Evolutionary conservation across 2,797 vertebrate genomes (phyloP).

Genomic region (Triplophysa yarkandensis): DNA sequence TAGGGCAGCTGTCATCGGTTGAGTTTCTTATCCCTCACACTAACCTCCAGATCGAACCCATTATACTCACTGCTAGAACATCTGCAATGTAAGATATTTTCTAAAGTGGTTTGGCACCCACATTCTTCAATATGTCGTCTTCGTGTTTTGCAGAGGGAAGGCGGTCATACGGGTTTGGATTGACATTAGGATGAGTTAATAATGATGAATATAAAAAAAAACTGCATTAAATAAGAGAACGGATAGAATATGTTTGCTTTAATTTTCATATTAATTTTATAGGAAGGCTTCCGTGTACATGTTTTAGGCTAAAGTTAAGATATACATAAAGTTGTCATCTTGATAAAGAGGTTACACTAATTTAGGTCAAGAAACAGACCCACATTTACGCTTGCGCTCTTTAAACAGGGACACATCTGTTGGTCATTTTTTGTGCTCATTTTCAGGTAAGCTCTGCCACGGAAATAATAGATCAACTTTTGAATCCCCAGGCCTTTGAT

Average conservation of each 20-base stretch:
- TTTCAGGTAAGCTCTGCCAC: constrained; percentile 43
- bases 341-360: background rate
- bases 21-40: constrained; percentile 30
- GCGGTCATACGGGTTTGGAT: no score
- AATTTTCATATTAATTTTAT: no score
- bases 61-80: constrained; percentile 36
- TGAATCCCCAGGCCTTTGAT: constrained; percentile 52
- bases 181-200: no score
- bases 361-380: background rate
- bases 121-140: no score
- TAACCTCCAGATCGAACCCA: constrained; percentile 31
- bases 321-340: background rate
- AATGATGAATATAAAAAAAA: no score
- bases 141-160: no score
- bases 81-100: no score
- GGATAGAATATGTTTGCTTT: no score
- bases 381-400: constrained; percentile 5
- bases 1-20: constrained; percentile 53
- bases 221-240: no score
- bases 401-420: constrained; percentile 52
- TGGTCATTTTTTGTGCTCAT: constrained; percentile 48
- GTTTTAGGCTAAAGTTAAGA: no score
- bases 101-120: no score
- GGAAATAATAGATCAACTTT: constrained; percentile 53
- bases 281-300: no score